phyloP scores from a whole-genome alignment of 2,797 vertebrate species.

The Sus cebifrons region DNA sequence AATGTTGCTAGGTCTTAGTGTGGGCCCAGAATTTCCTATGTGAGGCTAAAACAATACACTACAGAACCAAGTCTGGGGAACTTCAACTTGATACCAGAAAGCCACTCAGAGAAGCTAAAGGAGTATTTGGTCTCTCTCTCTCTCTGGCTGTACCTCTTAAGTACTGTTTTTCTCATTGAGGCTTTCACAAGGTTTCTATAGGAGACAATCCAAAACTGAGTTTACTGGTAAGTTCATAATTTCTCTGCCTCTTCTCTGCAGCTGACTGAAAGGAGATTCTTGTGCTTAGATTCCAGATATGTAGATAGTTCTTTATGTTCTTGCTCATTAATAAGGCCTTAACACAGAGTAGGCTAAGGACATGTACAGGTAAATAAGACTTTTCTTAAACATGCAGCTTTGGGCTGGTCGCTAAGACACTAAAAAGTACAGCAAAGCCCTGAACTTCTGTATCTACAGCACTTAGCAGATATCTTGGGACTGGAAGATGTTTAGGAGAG shows the following conservation, averaged over 20 bases:
- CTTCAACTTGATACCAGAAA: not conserved
- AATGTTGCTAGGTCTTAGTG: not conserved
- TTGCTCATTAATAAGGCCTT: not conserved
- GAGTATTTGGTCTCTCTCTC: not conserved
- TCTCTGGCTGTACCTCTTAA: not conserved
- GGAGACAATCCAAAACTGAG: conserved; percentile 5
- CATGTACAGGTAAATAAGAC: not conserved
- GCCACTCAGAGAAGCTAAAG: not conserved
- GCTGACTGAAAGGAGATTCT: not conserved
- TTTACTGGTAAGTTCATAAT: not conserved
- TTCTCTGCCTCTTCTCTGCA: not conserved
- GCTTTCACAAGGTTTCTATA: not conserved
- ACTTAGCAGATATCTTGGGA: not conserved
- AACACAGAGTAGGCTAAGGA: not conserved
- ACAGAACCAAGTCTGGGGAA: not conserved
- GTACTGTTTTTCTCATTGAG: not conserved
- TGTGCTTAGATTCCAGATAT: not conserved
- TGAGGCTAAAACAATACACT: not conserved
- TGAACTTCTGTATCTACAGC: not conserved
- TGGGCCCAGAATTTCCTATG: not conserved
- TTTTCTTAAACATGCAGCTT: not conserved
- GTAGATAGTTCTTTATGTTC: not conserved
- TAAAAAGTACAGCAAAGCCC: not conserved
- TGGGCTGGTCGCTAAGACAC: not conserved
- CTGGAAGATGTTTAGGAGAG: conserved; percentile 5